Evolutionary conservation across 2,113 vertebrate species (phyloP), one percentile per base, ranked within the genome.

Genomic region (Antechinus flavipes): DNA sequence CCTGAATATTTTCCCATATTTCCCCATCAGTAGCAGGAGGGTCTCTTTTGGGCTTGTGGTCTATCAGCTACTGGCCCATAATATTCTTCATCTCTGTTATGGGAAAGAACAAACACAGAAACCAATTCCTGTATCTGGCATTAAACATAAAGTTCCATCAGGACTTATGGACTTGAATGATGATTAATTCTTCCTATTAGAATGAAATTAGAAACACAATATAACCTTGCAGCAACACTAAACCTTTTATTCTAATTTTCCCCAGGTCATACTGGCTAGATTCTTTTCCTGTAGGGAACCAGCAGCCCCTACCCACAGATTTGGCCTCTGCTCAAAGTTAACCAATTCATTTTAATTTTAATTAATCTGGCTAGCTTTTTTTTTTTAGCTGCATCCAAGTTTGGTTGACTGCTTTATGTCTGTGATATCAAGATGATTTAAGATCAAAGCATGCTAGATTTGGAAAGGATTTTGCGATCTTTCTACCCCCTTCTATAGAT

Each of bases 361-460:
- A 96, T 95, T 95, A 93, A 93, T 50, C n/a, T 89, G 42, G 56
- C 58, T 93, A 91, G 90, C 93, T 96, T 94, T 90, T 95, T 91
- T 96, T 42, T 90, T 95, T 91, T 96, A 30, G 92, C 55, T 93
- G 61, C 84, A 89, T 91, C 24, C 42, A 90, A 58, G 54, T 47
- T 42, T 58, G 91, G 84, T 54, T 90, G 84, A 94, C 30, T 89
- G 50, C 16, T 55, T 76, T 68, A 42, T 94, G 56, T 91, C 90
- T 53, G 19, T 84, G n/a, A 84, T 84, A 42, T 42, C n/a, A 42
- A 76, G 61, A 84, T 84, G 68, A 84, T 84, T 84, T 84, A 84
- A 84, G 68, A 84, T 84, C n/a, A 84, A 42, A 42, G 68, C 42
- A 42, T 42, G 35, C 42, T 84, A 42, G 16, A 84, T 84, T 22